Conservation (phyloP, 2,797 vertebrate species). For the Sylvia borin region DNA sequence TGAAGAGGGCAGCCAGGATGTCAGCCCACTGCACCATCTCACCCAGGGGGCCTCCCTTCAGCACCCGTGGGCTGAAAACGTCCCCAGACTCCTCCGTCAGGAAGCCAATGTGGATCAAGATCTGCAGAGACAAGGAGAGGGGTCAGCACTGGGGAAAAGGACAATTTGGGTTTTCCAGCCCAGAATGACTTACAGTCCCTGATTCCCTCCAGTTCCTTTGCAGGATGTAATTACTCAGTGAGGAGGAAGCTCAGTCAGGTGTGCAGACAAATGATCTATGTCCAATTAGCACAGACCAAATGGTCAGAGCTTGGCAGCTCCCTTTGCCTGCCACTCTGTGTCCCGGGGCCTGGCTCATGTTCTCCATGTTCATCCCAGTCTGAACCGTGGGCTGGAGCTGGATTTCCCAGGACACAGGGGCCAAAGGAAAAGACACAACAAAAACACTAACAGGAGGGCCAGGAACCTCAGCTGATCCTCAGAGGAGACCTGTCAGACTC, state of each 20-base stretch:
- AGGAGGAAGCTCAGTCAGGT: not conserved
- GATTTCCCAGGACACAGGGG: not conserved
- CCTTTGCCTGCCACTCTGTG: fast-evolving
- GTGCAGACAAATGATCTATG: not conserved
- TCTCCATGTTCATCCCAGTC: fast-evolving
- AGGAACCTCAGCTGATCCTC: not conserved
- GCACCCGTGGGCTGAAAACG: constrained; percentile 94
- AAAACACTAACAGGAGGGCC: fast-evolving
- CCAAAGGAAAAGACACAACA: not conserved
- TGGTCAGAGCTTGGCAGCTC: not conserved
- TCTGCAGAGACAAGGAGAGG: constrained; percentile 71
- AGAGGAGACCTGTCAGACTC: not conserved
- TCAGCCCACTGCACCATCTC: constrained; percentile 99
- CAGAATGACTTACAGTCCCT: not conserved
- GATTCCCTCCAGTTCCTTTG: not conserved
- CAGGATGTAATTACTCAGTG: not conserved
- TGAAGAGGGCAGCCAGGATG: constrained; percentile 91
- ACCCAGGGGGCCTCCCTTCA: constrained; percentile 94
- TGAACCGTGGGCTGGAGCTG: fast-evolving
- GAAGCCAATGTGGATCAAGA: constrained; percentile 95
- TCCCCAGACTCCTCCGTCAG: constrained; percentile 97
- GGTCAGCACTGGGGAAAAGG: not conserved
- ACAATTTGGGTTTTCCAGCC: not conserved
- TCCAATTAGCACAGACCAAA: not conserved
- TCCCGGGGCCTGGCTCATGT: fast-evolving